Percentiles rank a stretch among this genome's conserved stretches.
These are phyloP conservation scores for Sebastes trivittatus DNA, from an alignment of 2,797 vertebrate species.

Conservation along the genomic window DNA sequence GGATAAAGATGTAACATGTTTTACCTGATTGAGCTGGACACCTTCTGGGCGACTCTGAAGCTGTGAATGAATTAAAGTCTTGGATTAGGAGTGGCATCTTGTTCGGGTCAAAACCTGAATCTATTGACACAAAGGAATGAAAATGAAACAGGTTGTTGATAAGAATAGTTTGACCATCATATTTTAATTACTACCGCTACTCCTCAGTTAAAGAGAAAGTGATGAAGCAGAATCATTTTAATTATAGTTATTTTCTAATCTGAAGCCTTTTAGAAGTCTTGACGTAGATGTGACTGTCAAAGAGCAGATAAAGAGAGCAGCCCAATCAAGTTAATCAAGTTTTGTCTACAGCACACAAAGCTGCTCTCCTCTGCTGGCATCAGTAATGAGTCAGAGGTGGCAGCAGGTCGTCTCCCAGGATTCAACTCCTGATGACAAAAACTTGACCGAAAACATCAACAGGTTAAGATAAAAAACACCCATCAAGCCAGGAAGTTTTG, in stretches of 20 bases:
- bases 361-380: background rate
- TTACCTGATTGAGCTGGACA: slow-evolving; percentile 11
- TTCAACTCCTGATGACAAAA: background rate
- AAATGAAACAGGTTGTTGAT: background rate
- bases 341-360: background rate
- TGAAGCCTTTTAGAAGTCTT: background rate
- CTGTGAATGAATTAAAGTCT: too few species aligned
- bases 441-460: background rate
- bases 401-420: background rate
- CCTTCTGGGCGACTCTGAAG: background rate
- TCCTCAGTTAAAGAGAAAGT: background rate
- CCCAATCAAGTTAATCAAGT: background rate
- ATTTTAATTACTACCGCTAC: background rate
- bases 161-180: background rate
- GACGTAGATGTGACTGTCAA: too few species aligned
- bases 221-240: background rate
- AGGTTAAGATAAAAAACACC: background rate
- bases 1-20: background rate
- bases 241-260: background rate
- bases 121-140: background rate
- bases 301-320: background rate
- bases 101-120: background rate
- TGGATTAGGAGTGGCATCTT: background rate
- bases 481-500: background rate
- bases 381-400: background rate